Conservation (phyloP, 2,113 vertebrate genomes). For the Hyla sarda region DNA sequence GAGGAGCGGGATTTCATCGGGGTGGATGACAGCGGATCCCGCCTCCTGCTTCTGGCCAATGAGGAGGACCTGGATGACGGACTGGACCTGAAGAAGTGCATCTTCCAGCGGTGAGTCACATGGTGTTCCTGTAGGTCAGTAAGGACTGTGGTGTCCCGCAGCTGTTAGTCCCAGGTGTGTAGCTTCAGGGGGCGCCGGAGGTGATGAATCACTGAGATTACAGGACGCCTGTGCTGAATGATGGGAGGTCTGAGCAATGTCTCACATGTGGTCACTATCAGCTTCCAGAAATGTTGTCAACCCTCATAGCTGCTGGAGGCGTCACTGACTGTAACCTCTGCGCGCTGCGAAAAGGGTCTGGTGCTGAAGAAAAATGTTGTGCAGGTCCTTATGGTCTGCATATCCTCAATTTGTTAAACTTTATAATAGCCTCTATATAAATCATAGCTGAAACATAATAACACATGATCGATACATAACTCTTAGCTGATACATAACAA, state of each 20-base stretch:
- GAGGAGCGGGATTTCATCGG: conserved; percentile 98
- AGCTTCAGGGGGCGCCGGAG: neutral
- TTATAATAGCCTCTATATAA: too few relatives aligned
- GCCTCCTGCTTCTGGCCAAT: conserved; percentile 97
- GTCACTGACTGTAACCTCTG: neutral
- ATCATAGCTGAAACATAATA: too few relatives aligned
- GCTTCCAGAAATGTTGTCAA: neutral
- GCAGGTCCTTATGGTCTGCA: too few relatives aligned
- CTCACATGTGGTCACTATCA: neutral
- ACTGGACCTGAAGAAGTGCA: conserved; percentile 89
- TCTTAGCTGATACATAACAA: too few relatives aligned
- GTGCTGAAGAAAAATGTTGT: too few relatives aligned
- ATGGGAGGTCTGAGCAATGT: neutral
- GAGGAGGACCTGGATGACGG: conserved; percentile 97
- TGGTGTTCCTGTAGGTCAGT: neutral
- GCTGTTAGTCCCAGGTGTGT: neutral
- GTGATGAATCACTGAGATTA: neutral
- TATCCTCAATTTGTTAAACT: too few relatives aligned
- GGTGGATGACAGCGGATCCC: conserved; percentile 89
- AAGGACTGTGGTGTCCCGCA: neutral
- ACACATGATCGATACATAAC: too few relatives aligned
- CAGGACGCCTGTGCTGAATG: neutral
- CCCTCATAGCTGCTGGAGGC: neutral
- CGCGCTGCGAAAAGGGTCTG: too few relatives aligned
- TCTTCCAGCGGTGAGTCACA: conserved; percentile 88